phyloP scores from a whole-genome alignment of 2,888 invertebrate species.

The Pharmacophagus antenor region DNA sequence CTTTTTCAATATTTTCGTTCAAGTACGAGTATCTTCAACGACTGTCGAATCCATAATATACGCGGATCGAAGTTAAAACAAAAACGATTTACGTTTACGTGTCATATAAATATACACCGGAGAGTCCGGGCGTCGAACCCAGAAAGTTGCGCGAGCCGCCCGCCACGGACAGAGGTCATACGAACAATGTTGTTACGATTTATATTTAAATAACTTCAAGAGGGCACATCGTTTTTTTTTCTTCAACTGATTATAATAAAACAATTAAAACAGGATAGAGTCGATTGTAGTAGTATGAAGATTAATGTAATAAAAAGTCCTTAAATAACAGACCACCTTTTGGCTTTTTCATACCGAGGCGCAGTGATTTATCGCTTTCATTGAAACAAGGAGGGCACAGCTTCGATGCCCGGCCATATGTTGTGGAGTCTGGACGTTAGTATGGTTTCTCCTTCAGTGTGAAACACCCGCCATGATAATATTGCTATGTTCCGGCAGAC shows the following conservation, averaged over 20 bases:
- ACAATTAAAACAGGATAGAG: background rate
- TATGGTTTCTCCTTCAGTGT: no score
- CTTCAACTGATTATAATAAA: background rate
- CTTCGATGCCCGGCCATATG: no score
- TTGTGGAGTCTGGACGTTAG: no score
- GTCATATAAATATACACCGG: background rate
- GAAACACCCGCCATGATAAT: no score
- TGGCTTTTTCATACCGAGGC: no score
- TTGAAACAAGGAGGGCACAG: no score
- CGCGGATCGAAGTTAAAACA: background rate
- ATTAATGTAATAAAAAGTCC: background rate
- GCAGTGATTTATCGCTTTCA: no score
- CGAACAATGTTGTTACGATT: conserved; percentile 7
- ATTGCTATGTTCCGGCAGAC: no score
- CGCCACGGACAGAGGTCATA: conserved; percentile 16
- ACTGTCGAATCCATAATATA: background rate
- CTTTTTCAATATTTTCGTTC: no score
- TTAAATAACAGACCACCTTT: no score
- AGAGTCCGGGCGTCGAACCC: conserved; percentile 15
- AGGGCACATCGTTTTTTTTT: background rate
- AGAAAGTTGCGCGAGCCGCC: background rate
- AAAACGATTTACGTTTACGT: background rate
- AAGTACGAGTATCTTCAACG: background rate
- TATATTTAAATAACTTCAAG: conserved; percentile 1
- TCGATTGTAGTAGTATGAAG: background rate